These are phyloP conservation scores for Chiloscyllium punctatum DNA, from an alignment of 2,797 vertebrate genomes.

Conservation along the genomic window DNA sequence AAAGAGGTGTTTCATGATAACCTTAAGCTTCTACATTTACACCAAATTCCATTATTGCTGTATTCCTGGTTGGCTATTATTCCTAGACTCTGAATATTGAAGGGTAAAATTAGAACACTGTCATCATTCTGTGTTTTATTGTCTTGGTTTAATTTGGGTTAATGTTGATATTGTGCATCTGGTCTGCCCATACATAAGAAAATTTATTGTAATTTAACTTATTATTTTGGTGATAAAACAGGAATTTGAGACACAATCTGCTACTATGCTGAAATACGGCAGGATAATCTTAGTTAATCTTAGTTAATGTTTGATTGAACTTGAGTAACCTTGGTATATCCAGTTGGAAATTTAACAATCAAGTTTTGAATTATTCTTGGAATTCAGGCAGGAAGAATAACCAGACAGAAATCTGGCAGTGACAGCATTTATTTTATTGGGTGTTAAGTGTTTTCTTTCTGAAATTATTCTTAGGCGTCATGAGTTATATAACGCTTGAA, in stretches of 20 bases:
- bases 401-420: neutral
- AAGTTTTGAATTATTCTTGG: neutral
- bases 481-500: neutral
- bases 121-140: neutral
- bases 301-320: too few relatives aligned
- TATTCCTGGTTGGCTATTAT: neutral
- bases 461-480: neutral
- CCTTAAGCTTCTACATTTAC: neutral
- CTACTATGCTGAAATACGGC: neutral
- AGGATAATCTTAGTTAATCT: neutral
- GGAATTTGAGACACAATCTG: neutral
- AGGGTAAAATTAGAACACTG: neutral
- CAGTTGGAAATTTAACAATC: neutral
- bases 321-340: neutral
- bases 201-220: neutral
- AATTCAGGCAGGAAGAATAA: neutral
- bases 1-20: neutral
- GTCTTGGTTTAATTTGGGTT: neutral
- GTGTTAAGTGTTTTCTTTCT: too few relatives aligned
- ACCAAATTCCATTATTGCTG: neutral
- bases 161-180: neutral
- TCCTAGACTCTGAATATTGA: neutral
- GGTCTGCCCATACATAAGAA: neutral
- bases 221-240: neutral
- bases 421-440: neutral